Evolutionary conservation across 2,113 vertebrate genomes (phyloP), one percentile per base, ranked within the genome.

Genomic region (Phrynosoma platyrhinos): DNA sequence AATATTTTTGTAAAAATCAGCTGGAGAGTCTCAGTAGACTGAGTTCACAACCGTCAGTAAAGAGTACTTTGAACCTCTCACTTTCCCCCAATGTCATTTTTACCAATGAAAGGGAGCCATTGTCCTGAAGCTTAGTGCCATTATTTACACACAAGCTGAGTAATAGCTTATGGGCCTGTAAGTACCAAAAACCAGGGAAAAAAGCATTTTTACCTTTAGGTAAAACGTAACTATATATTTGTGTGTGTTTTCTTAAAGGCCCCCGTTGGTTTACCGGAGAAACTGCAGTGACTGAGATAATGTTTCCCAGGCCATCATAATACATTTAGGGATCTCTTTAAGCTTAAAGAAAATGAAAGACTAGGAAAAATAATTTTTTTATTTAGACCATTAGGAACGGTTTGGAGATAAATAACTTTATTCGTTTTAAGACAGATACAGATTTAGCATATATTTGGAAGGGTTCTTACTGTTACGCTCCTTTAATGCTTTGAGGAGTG

Each of bases 231-330:
- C 53, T 16, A 1, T 75, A 21, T 66, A 7, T 2, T 86, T 94
- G 82, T 82, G 84, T 84, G 36, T 77, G 84, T 91, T 92, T 91
- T 79, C 94, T 21, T 93, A 25, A 91, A 99, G 99, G 98, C 98
- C 92, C 96, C 97, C 75, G 64, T 94, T 79, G 99, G 98, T 79
- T 96, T 98, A 93, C 97, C 97, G 99, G 99, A 94, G 96, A 98
- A 92, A 91, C 94, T 91, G 99, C 36, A 36, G 36, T 36, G 36
- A 36, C 36, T 36, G 36, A 36, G 36, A 36, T 36, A 36, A 36
- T 36, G 36, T 36, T 36, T 36, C 2, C 36, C 36, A 36, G 36
- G 36, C 36, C 36, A 36, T 36, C 36, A 36, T 36, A 36, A 78
- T 25, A 52, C 27, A 27, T 53, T 13, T 16, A 58, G 58, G 14